Percentiles rank a stretch among this genome's conserved stretches.
These are phyloP conservation scores for Apotomis capreana DNA, from an alignment of 2,888 invertebrate genomes.

Conservation along the genomic window DNA sequence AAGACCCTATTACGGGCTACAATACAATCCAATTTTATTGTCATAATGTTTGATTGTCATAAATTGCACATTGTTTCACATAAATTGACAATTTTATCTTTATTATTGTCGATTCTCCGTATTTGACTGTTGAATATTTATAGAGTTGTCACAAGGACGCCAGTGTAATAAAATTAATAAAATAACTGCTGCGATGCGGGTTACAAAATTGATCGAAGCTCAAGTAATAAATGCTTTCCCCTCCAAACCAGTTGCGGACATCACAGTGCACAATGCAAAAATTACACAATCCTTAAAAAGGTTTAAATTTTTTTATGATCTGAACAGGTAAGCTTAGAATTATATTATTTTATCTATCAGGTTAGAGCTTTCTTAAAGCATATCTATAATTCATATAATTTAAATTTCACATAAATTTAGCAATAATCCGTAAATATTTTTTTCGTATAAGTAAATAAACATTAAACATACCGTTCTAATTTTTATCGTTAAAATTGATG, in stretches of 20 bases:
- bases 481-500: not conserved
- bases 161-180: constrained; percentile 25
- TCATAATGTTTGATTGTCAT: constrained; percentile 21
- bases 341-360: too few species aligned
- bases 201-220: constrained; percentile 30
- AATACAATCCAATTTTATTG: constrained; percentile 21
- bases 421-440: too few species aligned
- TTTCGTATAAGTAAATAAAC: too few species aligned
- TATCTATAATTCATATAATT: too few species aligned
- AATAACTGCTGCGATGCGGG: constrained; percentile 27
- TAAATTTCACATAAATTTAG: too few species aligned
- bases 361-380: not conserved
- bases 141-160: constrained; percentile 23
- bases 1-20: not conserved
- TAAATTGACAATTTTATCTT: constrained; percentile 2
- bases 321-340: too few species aligned
- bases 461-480: too few species aligned
- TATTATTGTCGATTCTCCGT: not conserved
- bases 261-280: constrained; percentile 11
- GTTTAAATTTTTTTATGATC: too few species aligned
- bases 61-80: constrained; percentile 5
- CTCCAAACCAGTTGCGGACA: constrained; percentile 20
- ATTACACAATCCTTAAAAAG: constrained; percentile 7
- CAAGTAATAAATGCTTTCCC: constrained; percentile 26
- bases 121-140: constrained; percentile 12